Evolutionary conservation across 2,888 invertebrate genomes (phyloP).

Genomic region (Bimastos eiseni): DNA sequence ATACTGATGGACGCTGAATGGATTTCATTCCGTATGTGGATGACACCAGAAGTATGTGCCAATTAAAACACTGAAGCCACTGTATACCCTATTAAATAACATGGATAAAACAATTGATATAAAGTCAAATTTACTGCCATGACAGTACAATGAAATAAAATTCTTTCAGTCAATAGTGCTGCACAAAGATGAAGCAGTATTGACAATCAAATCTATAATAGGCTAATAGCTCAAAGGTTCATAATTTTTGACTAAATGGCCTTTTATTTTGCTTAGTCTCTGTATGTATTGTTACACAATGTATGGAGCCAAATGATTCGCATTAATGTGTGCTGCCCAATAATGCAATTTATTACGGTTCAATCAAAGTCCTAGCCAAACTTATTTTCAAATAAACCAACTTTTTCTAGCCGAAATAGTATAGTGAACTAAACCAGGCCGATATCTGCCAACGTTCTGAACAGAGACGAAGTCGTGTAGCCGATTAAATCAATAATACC

Average conservation of each 20-base stretch:
- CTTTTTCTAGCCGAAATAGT: neutral
- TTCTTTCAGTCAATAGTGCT: too few species aligned
- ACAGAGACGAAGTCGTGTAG: neutral
- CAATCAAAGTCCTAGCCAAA: neutral
- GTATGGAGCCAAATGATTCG: neutral
- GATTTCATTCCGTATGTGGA: too few species aligned
- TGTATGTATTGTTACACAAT: too few species aligned
- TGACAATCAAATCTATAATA: too few species aligned
- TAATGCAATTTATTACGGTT: neutral
- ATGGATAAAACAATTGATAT: neutral
- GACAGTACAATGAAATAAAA: too few species aligned
- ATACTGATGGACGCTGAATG: too few species aligned
- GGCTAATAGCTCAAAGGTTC: too few species aligned
- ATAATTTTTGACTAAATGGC: too few species aligned
- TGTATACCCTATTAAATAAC: neutral
- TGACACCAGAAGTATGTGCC: too few species aligned
- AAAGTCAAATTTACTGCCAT: neutral
- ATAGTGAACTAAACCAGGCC: neutral
- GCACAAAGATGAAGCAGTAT: too few species aligned
- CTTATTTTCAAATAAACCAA: neutral
- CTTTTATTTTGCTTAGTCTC: too few species aligned
- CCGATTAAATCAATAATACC: neutral
- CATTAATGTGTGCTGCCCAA: neutral
- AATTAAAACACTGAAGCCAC: neutral
- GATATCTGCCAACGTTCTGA: neutral